Conservation (phyloP, 2,888 invertebrate species). For the Hyposoter dolosus region DNA sequence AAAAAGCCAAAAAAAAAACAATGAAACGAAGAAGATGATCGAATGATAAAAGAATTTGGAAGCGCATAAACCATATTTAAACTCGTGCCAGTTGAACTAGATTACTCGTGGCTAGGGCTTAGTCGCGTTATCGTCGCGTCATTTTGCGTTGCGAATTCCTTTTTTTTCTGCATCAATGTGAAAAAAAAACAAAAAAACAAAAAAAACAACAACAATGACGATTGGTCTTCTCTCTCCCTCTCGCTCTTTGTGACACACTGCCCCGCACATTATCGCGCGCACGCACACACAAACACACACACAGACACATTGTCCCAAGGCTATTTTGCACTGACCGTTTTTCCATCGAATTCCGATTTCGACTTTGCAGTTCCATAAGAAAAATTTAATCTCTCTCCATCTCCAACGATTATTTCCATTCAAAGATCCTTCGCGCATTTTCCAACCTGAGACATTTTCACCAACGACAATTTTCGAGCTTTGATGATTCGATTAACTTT, state of each 20-base stretch:
- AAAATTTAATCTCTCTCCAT: too few species aligned
- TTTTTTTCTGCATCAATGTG: slow-evolving; percentile 70
- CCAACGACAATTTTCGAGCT: not conserved
- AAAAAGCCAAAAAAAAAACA: slow-evolving; percentile 47
- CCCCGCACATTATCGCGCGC: slow-evolving; percentile 49
- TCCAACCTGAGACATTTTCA: not conserved
- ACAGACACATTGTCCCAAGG: slow-evolving; percentile 13
- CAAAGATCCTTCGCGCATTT: not conserved
- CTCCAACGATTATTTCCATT: not conserved
- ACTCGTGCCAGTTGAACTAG: slow-evolving; percentile 79
- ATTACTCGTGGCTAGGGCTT: slow-evolving; percentile 77
- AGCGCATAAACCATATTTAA: slow-evolving; percentile 71
- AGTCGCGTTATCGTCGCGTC: slow-evolving; percentile 68
- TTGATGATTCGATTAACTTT: not conserved
- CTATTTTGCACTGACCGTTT: slow-evolving; percentile 27
- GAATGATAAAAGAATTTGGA: not conserved
- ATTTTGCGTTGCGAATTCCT: slow-evolving; percentile 69
- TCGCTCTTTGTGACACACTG: slow-evolving; percentile 54
- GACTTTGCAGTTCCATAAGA: too few species aligned
- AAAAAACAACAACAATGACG: not conserved
- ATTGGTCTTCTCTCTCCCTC: slow-evolving; percentile 3
- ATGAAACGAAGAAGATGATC: slow-evolving; percentile 54
- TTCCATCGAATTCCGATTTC: too few species aligned
- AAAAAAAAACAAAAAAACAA: slow-evolving; percentile 26
- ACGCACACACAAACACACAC: slow-evolving; percentile 20